These are phyloP conservation scores for Mesaphorura yosii DNA, from an alignment of 1,140 invertebrate species.

Conservation along the genomic window DNA sequence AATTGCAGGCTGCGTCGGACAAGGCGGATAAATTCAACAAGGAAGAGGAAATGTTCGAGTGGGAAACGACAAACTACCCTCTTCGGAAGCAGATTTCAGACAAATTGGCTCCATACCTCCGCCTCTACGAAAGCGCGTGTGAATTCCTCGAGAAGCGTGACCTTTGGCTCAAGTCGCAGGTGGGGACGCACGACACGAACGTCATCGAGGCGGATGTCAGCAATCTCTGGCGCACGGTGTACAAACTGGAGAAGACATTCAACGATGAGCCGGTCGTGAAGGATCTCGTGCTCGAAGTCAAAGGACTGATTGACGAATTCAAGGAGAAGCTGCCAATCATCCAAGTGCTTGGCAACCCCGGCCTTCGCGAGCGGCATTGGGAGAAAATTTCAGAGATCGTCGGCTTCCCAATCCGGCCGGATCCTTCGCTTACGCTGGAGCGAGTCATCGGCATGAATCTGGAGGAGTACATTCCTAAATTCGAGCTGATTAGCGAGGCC, in stretches of 20 bases:
- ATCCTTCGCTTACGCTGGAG: conserved; percentile 67
- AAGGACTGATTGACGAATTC: conserved; percentile 74
- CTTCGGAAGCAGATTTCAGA: conserved; percentile 52
- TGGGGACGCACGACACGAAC: conserved; percentile 76
- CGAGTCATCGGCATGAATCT: conserved; percentile 84
- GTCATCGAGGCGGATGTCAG: conserved; percentile 71
- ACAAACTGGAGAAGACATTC: conserved; percentile 81
- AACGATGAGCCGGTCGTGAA: conserved; percentile 48
- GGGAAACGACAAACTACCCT: conserved; percentile 80
- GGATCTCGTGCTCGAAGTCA: conserved; percentile 43
- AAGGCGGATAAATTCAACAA: conserved; percentile 82
- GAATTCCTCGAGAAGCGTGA: conserved; percentile 75
- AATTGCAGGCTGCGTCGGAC: conserved; percentile 54
- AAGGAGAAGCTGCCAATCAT: conserved; percentile 81
- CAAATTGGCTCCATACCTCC: conserved; percentile 69
- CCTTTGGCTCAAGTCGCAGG: conserved; percentile 67
- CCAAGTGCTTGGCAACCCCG: conserved; percentile 83
- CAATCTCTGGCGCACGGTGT: conserved; percentile 65
- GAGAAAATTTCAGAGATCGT: conserved; percentile 90
- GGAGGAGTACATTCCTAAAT: conserved; percentile 78
- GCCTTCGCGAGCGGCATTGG: conserved; percentile 86
- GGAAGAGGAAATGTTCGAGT: conserved; percentile 80
- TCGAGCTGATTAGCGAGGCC: conserved; percentile 84
- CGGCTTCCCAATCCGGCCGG: conserved; percentile 79
- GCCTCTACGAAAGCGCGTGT: conserved; percentile 73